Conservation (phyloP, 2,797 vertebrate genomes). For the Gymnodraco acuticeps region DNA sequence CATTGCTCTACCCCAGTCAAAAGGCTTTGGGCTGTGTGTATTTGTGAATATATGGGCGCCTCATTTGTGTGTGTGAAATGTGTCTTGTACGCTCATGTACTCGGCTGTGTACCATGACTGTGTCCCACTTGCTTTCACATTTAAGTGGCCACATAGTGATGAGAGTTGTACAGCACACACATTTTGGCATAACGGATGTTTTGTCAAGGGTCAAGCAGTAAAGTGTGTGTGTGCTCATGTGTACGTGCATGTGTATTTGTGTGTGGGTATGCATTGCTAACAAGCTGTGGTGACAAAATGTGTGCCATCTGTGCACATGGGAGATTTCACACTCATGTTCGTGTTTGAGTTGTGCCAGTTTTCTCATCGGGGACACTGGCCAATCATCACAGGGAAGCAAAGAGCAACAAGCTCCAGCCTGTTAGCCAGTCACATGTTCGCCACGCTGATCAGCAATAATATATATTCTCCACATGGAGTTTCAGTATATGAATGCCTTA, state of each 20-base stretch:
- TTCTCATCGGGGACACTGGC: slow-evolving; percentile 65
- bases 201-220: slow-evolving; percentile 53
- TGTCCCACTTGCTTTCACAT: slow-evolving; percentile 57
- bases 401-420: slow-evolving; percentile 71
- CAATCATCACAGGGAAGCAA: slow-evolving; percentile 69
- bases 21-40: slow-evolving; percentile 18
- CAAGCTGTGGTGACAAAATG: slow-evolving; percentile 79
- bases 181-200: slow-evolving; percentile 50
- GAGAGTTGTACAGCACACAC: slow-evolving; percentile 30
- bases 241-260: slow-evolving; percentile 14
- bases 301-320: slow-evolving; percentile 81
- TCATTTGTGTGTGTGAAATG: slow-evolving; percentile 2
- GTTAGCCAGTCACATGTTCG: slow-evolving; percentile 47
- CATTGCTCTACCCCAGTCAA: slow-evolving; percentile 22
- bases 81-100: not conserved
- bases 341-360: slow-evolving; percentile 70
- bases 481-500: slow-evolving; percentile 2
- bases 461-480: slow-evolving; percentile 20
- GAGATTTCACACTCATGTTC: slow-evolving; percentile 77
- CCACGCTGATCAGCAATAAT: slow-evolving; percentile 44
- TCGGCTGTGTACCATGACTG: slow-evolving; percentile 29
- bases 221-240: slow-evolving; percentile 1
- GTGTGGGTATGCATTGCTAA: slow-evolving; percentile 53
- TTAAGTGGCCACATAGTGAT: slow-evolving; percentile 49
- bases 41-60: not conserved